These are phyloP conservation scores for Graphium colonna DNA, from an alignment of 2,888 invertebrate genomes.

Conservation along the genomic window DNA sequence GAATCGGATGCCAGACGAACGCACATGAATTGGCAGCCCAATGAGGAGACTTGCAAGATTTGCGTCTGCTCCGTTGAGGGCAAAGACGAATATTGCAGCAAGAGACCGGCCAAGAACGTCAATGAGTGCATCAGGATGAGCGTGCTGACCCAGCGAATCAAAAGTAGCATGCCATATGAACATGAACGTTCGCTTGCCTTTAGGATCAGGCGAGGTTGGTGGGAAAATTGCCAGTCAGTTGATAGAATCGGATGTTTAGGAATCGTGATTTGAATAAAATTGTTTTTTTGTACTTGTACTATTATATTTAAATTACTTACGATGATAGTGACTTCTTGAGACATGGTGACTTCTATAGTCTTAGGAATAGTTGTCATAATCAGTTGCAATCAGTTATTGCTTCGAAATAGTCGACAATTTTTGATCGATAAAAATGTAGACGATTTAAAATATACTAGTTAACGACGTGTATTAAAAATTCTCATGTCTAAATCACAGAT, in stretches of 20 bases:
- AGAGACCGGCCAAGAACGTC: slow-evolving; percentile 52
- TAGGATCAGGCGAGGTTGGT: slow-evolving; percentile 58
- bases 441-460: too few species aligned
- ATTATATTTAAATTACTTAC: too few species aligned
- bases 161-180: slow-evolving; percentile 41
- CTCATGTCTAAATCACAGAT: slow-evolving; percentile 42
- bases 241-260: slow-evolving; percentile 25
- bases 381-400: too few species aligned
- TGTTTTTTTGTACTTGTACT: too few species aligned
- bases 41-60: slow-evolving; percentile 48
- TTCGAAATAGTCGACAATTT: too few species aligned
- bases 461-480: neutral
- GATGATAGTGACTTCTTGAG: too few species aligned
- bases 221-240: slow-evolving; percentile 27
- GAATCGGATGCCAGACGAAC: slow-evolving; percentile 29
- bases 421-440: too few species aligned
- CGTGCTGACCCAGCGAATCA: slow-evolving; percentile 31
- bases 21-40: slow-evolving; percentile 44
- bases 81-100: slow-evolving; percentile 52
- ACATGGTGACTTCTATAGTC: too few species aligned
- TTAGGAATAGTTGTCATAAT: too few species aligned
- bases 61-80: slow-evolving; percentile 61
- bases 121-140: slow-evolving; percentile 59
- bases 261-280: neutral
- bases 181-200: slow-evolving; percentile 43